A percentile compares a stretch with the other conserved stretches of the same genome.
phyloP scores from a whole-genome alignment of 2,888 invertebrate genomes.

The Eremobia ochroleuca region DNA sequence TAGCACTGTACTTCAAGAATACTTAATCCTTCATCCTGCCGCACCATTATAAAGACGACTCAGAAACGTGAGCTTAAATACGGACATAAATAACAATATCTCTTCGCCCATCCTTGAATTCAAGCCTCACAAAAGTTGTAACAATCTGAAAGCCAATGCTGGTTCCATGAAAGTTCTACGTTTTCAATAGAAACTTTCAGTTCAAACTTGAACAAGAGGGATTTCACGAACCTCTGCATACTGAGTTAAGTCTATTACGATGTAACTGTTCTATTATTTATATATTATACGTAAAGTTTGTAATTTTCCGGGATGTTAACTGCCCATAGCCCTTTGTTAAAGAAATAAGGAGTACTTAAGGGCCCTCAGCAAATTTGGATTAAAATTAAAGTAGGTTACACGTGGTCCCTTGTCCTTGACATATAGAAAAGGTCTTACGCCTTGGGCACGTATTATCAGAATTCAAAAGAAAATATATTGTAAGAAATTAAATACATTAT shows the following conservation, averaged over 20 bases:
- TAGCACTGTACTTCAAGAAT: not conserved
- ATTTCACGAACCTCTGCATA: constrained; percentile 20
- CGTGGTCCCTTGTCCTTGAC: not conserved
- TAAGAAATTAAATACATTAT: constrained; percentile 13
- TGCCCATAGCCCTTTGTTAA: constrained; percentile 16
- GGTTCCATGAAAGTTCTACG: constrained; percentile 31
- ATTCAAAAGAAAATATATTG: constrained; percentile 10
- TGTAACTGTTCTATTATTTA: not conserved
- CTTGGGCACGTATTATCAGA: constrained; percentile 28
- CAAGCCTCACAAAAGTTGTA: constrained; percentile 36
- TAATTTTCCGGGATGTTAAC: not conserved
- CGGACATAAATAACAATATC: not conserved
- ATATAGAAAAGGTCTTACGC: not conserved
- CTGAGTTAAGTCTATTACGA: constrained; percentile 8
- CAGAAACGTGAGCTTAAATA: not conserved
- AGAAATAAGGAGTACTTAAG: not conserved
- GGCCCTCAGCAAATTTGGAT: constrained; percentile 3
- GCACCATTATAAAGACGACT: not conserved
- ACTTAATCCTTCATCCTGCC: not conserved
- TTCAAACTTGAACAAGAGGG: constrained; percentile 30
- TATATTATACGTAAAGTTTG: constrained; percentile 10
- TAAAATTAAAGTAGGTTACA: constrained; percentile 26
- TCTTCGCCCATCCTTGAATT: constrained; percentile 17
- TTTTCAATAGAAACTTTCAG: constrained; percentile 48
- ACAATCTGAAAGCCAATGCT: constrained; percentile 42